phyloP scores from a whole-genome alignment of 2,797 vertebrate genomes.

The Acridotheres tristis region DNA sequence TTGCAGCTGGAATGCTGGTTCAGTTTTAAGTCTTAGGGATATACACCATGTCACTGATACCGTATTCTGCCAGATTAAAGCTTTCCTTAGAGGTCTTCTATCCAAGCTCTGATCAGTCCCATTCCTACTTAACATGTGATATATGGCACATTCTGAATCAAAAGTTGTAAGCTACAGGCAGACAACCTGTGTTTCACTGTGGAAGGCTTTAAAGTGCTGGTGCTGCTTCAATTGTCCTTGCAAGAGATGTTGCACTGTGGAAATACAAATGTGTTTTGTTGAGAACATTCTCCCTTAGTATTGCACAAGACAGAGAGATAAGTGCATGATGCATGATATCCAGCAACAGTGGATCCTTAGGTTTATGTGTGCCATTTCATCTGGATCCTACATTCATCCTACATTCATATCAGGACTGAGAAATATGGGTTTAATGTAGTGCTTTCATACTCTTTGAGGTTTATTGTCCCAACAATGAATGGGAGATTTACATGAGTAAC shows the following conservation, averaged over 20 bases:
- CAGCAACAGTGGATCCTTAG: not conserved
- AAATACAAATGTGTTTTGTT: not conserved
- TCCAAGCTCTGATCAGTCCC: not conserved
- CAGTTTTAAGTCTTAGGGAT: not conserved
- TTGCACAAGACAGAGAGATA: not conserved
- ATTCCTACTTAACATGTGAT: not conserved
- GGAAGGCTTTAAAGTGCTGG: not conserved
- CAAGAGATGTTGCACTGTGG: not conserved
- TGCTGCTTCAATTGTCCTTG: not conserved
- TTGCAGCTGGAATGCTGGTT: not conserved
- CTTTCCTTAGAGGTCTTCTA: not conserved
- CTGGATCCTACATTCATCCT: not conserved
- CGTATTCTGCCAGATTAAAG: not conserved
- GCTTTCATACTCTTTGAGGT: conserved; percentile 4
- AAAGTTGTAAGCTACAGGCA: not conserved
- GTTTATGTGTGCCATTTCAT: not conserved
- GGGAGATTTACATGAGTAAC: conserved; percentile 12
- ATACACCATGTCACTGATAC: rapidly evolving
- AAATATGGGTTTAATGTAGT: conserved; percentile 25
- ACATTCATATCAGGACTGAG: not conserved
- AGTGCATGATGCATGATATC: not conserved
- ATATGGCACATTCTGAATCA: not conserved
- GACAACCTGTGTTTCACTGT: not conserved
- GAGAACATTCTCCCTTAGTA: not conserved
- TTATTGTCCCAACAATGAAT: not conserved